Conservation (phyloP, 2,888 invertebrate species). For the Trypoxylon attenuatum region DNA sequence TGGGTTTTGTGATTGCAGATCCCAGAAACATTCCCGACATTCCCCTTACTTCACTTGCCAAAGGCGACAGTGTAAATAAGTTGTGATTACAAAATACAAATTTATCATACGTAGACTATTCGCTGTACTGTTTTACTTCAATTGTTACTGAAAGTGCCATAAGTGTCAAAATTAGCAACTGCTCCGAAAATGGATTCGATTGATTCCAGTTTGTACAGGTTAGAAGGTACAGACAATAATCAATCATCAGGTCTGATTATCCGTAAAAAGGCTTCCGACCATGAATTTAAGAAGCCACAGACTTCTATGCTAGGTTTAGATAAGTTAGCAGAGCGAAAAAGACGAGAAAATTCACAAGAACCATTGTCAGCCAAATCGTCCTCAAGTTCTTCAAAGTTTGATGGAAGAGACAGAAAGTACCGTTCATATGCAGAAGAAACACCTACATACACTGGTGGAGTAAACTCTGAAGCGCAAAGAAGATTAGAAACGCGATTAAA, state of each 20-base stretch:
- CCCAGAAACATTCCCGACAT: too few species aligned
- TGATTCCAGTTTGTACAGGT: constrained; percentile 70
- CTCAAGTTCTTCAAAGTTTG: constrained; percentile 55
- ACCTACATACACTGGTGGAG: constrained; percentile 95
- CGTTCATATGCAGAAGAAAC: constrained; percentile 90
- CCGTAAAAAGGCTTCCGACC: constrained; percentile 73
- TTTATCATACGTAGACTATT: too few species aligned
- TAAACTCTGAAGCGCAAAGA: constrained; percentile 86
- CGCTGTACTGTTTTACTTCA: too few species aligned
- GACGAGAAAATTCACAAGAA: constrained; percentile 74
- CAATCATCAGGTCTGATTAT: constrained; percentile 74
- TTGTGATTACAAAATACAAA: too few species aligned
- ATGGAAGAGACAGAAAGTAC: constrained; percentile 79
- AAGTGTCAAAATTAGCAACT: neutral
- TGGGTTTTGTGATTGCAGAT: too few species aligned
- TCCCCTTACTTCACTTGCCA: too few species aligned
- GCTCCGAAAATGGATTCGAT: constrained; percentile 52
- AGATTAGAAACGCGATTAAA: constrained; percentile 76
- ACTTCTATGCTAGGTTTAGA: constrained; percentile 89
- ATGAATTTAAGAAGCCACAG: constrained; percentile 84
- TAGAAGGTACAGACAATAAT: constrained; percentile 72
- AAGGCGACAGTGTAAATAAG: too few species aligned
- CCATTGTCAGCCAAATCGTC: constrained; percentile 59
- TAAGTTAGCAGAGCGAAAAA: constrained; percentile 86
- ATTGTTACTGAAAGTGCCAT: neutral